phyloP scores from a whole-genome alignment of 2,888 invertebrate species.

The Nomada lathburiana region DNA sequence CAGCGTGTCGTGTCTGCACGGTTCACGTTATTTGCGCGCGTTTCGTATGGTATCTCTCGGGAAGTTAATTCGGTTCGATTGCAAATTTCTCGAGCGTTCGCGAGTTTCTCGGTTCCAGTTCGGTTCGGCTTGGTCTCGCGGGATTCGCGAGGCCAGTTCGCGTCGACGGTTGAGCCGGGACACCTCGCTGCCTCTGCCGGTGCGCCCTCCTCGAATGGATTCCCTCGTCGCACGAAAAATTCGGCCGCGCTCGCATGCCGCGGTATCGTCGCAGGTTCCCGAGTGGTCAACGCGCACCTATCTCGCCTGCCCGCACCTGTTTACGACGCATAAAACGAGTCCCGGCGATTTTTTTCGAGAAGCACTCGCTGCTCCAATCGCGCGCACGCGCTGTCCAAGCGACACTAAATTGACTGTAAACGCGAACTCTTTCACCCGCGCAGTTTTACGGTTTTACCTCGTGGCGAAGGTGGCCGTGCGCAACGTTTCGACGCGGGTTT shows the following conservation, averaged over 20 bases:
- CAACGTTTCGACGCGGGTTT: neutral
- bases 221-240: neutral
- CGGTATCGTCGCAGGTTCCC: neutral
- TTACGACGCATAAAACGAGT: slow-evolving; percentile 8
- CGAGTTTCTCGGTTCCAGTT: neutral
- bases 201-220: neutral
- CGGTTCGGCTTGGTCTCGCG: neutral
- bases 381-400: neutral
- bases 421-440: slow-evolving; percentile 22
- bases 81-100: slow-evolving; percentile 51
- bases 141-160: slow-evolving; percentile 27
- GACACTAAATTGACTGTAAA: slow-evolving; percentile 22
- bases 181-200: slow-evolving; percentile 12
- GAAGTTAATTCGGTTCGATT: slow-evolving; percentile 40
- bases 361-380: neutral
- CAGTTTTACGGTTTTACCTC: slow-evolving; percentile 42
- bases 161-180: slow-evolving; percentile 7
- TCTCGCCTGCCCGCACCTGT: neutral
- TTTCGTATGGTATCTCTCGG: slow-evolving; percentile 28
- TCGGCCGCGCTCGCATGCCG: neutral
- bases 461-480: slow-evolving; percentile 1
- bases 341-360: slow-evolving; percentile 6
- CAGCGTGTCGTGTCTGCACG: neutral
- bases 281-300: neutral
- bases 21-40: slow-evolving; percentile 34